A percentile compares a stretch with the other conserved stretches of the same genome.
These are phyloP conservation scores for Podarcis lilfordi DNA, from an alignment of 2,797 vertebrate species.

Conservation along the genomic window DNA sequence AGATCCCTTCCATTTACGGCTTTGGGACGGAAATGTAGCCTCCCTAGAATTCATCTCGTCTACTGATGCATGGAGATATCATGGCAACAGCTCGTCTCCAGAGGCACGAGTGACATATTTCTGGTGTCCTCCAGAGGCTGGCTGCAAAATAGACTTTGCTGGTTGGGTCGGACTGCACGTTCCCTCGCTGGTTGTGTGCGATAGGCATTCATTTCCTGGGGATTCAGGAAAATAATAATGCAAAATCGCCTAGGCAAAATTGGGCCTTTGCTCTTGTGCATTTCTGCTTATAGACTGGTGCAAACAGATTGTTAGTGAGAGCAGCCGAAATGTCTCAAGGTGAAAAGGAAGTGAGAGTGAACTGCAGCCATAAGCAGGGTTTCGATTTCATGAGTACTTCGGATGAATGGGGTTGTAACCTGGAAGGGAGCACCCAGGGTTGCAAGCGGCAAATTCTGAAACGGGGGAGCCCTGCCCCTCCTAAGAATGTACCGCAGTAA, in stretches of 20 bases:
- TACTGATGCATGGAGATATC: background rate
- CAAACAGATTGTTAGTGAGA: background rate
- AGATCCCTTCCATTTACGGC: background rate
- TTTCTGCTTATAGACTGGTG: too few species aligned
- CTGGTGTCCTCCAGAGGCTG: background rate
- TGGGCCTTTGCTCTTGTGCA: background rate
- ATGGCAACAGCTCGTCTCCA: background rate
- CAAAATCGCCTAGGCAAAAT: background rate
- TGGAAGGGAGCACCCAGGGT: background rate
- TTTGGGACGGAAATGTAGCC: too few species aligned
- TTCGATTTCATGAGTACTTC: background rate
- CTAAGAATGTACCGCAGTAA: too few species aligned
- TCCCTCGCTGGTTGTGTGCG: background rate
- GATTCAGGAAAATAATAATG: background rate
- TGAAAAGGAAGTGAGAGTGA: too few species aligned
- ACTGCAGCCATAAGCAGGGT: too few species aligned
- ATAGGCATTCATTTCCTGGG: background rate
- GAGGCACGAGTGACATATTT: background rate
- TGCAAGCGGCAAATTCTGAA: too few species aligned
- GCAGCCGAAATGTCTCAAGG: too few species aligned
- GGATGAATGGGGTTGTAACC: background rate
- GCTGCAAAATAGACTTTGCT: too few species aligned
- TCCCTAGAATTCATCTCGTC: background rate
- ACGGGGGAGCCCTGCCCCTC: too few species aligned
- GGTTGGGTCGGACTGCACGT: background rate